Base-by-base conservation (phyloP, 1,140 invertebrate species). In the Pectinophora gossypiella region DNA sequence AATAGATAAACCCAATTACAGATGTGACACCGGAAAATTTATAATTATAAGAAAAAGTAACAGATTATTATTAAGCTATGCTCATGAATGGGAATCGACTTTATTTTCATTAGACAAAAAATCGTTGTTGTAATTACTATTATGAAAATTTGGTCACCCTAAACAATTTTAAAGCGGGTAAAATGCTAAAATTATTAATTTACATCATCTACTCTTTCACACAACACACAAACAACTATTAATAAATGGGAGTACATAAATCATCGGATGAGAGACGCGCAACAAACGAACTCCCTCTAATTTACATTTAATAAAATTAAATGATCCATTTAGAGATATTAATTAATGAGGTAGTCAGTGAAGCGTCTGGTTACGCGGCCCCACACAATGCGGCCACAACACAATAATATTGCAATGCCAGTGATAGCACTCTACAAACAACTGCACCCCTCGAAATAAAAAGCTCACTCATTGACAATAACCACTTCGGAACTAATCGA, bases 221-320 rank as follows among this genome's bases (percentile, higher is more conserved):
- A 2, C 27, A 1, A 32, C 9, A 2, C 27, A 32, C n/a, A 9
- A 32, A 32, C n/a, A 32, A 38, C 45, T 35, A 44, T 44, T 48
- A 56, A 56, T 50, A 51, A 55, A 69, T 64, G 59, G 55, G 48
- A 58, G 46, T 49, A 56, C 54, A 64, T 66, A 60, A 67, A 80
- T 79, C 59, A 72, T 70, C 42, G 47, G 55, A 55, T 56, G 44
- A 59, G 54, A 65, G 64, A 67, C 47, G 59, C 52, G 49, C 48
- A 65, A 63, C 59, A 54, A 44, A 54, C 43, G 56, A 65, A 69
- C 72, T 76, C 72, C 80, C 76, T 75, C 70, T 78, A 62, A 86
- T 86, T 86, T 85, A 76, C 77, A 87, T 85, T 87, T 85, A 81
- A 86, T 86, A 71, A 85, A 87, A 87, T 87, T 87, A 87, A 87